Conservation (phyloP, 2,888 invertebrate species). For the Nowickia ferox region DNA sequence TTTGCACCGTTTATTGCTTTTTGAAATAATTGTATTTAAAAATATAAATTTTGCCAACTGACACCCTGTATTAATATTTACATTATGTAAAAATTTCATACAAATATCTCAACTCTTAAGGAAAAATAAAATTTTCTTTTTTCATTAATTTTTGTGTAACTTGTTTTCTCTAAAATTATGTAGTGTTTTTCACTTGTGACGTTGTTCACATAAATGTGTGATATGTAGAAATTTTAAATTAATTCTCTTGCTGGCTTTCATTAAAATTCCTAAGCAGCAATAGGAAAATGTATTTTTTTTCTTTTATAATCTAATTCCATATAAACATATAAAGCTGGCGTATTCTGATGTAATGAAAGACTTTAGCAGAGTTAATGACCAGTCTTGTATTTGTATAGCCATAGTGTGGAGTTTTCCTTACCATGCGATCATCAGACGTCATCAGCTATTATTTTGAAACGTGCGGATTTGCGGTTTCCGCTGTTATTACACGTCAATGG, state of each 20-base stretch:
- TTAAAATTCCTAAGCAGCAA: neutral
- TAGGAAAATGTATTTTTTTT: slow-evolving; percentile 2
- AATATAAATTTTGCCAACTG: too few relatives aligned
- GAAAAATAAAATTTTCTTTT: too few relatives aligned
- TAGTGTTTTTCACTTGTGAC: neutral
- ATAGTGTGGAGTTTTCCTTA: slow-evolving; percentile 11
- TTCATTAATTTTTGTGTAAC: too few relatives aligned
- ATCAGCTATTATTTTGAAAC: slow-evolving; percentile 37
- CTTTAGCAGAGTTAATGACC: neutral
- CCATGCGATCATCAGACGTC: slow-evolving; percentile 41
- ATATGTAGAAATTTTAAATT: slow-evolving; percentile 39
- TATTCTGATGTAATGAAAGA: neutral
- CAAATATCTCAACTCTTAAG: too few relatives aligned
- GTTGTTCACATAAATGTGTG: neutral
- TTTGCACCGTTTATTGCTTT: too few relatives aligned
- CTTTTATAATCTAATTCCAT: neutral
- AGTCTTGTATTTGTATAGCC: slow-evolving; percentile 9
- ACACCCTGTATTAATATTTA: too few relatives aligned
- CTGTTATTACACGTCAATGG: slow-evolving; percentile 21
- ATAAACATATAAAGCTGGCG: neutral
- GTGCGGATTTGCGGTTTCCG: slow-evolving; percentile 53
- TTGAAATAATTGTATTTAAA: too few relatives aligned
- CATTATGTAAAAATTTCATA: too few relatives aligned
- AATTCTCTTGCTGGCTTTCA: slow-evolving; percentile 15
- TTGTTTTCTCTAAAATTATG: too few relatives aligned